Conservation (phyloP, 2,888 invertebrate genomes). For the Sylvicola fuscatus region DNA sequence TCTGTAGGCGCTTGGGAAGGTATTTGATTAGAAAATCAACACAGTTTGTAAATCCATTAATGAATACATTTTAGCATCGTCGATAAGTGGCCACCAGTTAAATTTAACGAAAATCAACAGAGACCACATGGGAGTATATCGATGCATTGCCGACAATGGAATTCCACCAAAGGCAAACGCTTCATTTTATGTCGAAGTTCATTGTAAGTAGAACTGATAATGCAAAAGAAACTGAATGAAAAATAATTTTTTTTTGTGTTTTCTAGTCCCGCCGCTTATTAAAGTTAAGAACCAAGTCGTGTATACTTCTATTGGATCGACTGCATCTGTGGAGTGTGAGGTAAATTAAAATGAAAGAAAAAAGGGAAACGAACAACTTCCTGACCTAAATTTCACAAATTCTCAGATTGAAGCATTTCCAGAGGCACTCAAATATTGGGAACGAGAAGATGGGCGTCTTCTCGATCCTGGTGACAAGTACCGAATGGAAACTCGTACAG, state of each 20-base stretch:
- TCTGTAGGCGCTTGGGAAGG: slow-evolving; percentile 42
- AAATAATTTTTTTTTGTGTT: slow-evolving; percentile 4
- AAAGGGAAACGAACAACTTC: too few species aligned
- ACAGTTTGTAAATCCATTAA: slow-evolving; percentile 9
- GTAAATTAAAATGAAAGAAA: slow-evolving; percentile 24
- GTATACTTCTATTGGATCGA: slow-evolving; percentile 45
- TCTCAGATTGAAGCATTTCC: slow-evolving; percentile 71
- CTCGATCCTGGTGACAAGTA: slow-evolving; percentile 46
- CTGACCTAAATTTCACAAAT: too few species aligned
- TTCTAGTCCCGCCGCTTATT: slow-evolving; percentile 68
- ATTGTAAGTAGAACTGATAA: slow-evolving; percentile 45
- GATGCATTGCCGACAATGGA: slow-evolving; percentile 63
- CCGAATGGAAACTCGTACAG: slow-evolving; percentile 33
- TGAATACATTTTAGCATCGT: slow-evolving; percentile 47
- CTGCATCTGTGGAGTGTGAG: slow-evolving; percentile 58
- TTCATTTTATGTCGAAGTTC: slow-evolving; percentile 67
- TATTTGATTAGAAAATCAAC: slow-evolving; percentile 16
- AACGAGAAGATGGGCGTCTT: slow-evolving; percentile 55
- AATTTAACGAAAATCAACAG: slow-evolving; percentile 54
- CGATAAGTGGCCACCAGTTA: slow-evolving; percentile 53
- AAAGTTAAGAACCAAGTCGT: slow-evolving; percentile 55
- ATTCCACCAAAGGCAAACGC: slow-evolving; percentile 64
- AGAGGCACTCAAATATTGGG: slow-evolving; percentile 71
- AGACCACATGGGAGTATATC: slow-evolving; percentile 53
- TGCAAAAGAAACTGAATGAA: neutral